Percentiles rank a stretch among this genome's conserved stretches.
These are phyloP conservation scores for Hormiphora californensis DNA, from an alignment of 37 sponge, comb jelly and placozoan genomes.

Conservation along the genomic window DNA sequence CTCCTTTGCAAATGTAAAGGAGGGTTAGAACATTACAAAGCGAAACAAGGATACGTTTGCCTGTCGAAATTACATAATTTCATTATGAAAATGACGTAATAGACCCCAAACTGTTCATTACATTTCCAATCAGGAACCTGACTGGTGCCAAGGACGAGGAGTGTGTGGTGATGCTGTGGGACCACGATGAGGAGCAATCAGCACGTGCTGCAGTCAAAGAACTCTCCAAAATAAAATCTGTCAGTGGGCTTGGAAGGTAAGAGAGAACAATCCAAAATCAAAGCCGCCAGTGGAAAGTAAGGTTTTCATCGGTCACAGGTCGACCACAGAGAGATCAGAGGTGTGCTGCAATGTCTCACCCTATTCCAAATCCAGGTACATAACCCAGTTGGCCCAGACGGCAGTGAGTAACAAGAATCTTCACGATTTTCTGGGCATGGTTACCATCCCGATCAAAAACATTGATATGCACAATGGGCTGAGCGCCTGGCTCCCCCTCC, in stretches of 20 bases:
- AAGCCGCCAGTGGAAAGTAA: neutral
- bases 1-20: too few relatives aligned
- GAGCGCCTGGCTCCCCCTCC: constrained; percentile 4
- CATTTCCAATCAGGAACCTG: neutral
- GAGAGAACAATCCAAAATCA: neutral
- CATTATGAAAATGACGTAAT: too few relatives aligned
- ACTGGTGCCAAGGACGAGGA: constrained; percentile 15
- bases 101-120: too few relatives aligned
- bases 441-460: constrained; percentile 18
- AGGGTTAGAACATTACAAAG: too few relatives aligned
- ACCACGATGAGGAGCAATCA: constrained; percentile 52
- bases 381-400: constrained; percentile 30
- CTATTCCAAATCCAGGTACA: constrained; percentile 15
- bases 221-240: constrained; percentile 41
- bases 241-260: constrained; percentile 38
- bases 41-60: too few relatives aligned
- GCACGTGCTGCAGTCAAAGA: constrained; percentile 33
- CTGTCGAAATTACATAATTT: too few relatives aligned
- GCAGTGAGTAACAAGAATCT: constrained; percentile 11
- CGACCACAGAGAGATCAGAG: neutral
- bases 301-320: neutral
- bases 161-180: constrained; percentile 46
- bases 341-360: too few relatives aligned
- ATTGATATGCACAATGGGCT: neutral
- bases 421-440: constrained; percentile 51